Percentiles rank a stretch among this genome's conserved stretches.
Evolutionary conservation across 2,888 invertebrate species (phyloP).

Genomic region (Spisula subtruncata): DNA sequence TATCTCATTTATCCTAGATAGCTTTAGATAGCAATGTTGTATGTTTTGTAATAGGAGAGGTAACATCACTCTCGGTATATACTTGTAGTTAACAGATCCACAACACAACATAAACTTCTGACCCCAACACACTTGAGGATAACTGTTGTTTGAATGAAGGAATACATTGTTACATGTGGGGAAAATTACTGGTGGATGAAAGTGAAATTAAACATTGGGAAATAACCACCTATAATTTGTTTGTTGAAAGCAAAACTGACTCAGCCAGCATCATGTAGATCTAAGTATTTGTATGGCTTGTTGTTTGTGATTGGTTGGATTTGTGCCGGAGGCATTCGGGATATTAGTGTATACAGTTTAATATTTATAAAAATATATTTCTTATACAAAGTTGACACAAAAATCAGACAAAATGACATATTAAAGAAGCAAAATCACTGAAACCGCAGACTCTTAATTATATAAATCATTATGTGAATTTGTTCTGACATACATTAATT

Average conservation of each 20-base stretch:
- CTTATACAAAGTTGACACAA: too few relatives aligned
- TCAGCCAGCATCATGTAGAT: background rate
- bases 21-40: background rate
- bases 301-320: too few relatives aligned
- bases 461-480: background rate
- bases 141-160: slow-evolving; percentile 18
- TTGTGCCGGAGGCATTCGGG: too few relatives aligned
- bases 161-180: background rate
- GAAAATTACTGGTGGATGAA: background rate
- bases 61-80: background rate
- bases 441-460: too few relatives aligned
- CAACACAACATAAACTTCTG: slow-evolving; percentile 6
- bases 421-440: too few relatives aligned
- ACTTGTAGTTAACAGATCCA: background rate
- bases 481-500: background rate
- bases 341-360: too few relatives aligned
- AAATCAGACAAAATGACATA: too few relatives aligned
- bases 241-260: background rate
- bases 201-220: background rate
- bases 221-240: background rate
- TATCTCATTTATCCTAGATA: background rate
- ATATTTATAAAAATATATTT: too few relatives aligned
- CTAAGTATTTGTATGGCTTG: too few relatives aligned
- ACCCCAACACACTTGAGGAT: background rate
- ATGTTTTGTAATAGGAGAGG: background rate